Evolutionary conservation across 1,140 invertebrate species (phyloP).

Genomic region (Penaeus vannamei): DNA sequence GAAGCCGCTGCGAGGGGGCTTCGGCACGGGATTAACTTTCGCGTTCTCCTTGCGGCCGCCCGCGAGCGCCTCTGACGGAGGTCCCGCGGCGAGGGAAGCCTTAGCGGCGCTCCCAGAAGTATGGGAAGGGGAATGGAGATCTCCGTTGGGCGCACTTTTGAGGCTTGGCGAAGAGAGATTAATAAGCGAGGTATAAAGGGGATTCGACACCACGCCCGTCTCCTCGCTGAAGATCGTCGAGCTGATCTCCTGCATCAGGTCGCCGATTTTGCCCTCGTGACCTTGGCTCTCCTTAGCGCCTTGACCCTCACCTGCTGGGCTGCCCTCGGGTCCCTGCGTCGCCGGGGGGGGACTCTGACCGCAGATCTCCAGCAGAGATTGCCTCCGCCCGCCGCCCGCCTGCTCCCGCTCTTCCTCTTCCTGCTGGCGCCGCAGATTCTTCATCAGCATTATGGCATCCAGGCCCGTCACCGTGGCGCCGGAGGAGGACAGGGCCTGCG

Average conservation of each 20-base stretch:
- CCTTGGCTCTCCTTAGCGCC: not conserved
- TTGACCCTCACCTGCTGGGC: not conserved
- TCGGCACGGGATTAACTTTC: conserved; percentile 50
- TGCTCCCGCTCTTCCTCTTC: conserved; percentile 45
- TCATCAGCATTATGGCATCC: conserved; percentile 56
- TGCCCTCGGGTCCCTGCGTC: no score
- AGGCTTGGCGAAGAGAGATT: not conserved
- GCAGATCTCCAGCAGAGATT: no score
- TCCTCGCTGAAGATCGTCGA: not conserved
- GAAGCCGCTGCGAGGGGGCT: conserved; percentile 35
- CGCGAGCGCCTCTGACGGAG: not conserved
- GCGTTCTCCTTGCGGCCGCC: not conserved
- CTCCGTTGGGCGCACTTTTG: not conserved
- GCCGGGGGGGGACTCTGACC: no score
- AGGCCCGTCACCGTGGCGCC: conserved; percentile 58
- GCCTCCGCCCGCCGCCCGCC: conserved; percentile 12
- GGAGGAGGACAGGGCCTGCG: conserved; percentile 48
- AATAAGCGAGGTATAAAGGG: conserved; percentile 21
- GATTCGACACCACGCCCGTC: not conserved
- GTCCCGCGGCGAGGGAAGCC: not conserved
- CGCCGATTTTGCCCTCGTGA: not conserved
- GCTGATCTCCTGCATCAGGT: not conserved
- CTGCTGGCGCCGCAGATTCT: conserved; percentile 45
- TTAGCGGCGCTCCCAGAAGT: not conserved
- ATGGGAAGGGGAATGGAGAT: not conserved